Evolutionary conservation across 2,113 vertebrate species (phyloP).

Genomic region (Scytalopus superciliaris): DNA sequence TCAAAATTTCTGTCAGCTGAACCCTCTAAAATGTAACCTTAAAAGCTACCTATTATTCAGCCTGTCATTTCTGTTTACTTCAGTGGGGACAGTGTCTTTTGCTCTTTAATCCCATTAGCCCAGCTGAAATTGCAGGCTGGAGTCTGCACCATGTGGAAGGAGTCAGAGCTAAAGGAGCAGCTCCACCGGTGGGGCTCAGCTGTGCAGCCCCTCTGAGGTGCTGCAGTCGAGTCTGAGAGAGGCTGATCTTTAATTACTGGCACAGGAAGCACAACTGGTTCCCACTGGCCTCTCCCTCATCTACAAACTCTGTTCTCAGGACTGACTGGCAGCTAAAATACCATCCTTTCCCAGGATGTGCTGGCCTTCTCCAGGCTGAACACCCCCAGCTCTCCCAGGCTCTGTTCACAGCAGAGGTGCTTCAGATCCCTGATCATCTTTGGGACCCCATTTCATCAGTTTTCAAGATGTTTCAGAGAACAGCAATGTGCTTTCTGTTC

Average conservation of each 20-base stretch:
- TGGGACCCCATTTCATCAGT: neutral
- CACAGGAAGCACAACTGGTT: neutral
- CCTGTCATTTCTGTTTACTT: neutral
- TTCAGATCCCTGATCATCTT: neutral
- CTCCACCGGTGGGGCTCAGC: neutral
- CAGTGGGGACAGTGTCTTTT: neutral
- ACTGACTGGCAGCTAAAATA: neutral
- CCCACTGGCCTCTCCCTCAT: neutral
- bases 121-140: neutral
- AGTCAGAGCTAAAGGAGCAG: neutral
- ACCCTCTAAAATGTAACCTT: neutral
- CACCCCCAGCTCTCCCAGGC: neutral
- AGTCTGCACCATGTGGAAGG: neutral
- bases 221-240: neutral
- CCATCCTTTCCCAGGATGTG: neutral
- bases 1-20: neutral
- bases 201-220: neutral
- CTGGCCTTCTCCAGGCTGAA: neutral
- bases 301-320: neutral
- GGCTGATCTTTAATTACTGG: neutral
- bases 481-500: neutral
- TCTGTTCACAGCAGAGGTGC: neutral
- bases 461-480: neutral
- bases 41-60: neutral
- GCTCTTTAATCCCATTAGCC: neutral